phyloP scores from a whole-genome alignment of 2,797 vertebrate genomes.

The Notoglanidium macrostoma region DNA sequence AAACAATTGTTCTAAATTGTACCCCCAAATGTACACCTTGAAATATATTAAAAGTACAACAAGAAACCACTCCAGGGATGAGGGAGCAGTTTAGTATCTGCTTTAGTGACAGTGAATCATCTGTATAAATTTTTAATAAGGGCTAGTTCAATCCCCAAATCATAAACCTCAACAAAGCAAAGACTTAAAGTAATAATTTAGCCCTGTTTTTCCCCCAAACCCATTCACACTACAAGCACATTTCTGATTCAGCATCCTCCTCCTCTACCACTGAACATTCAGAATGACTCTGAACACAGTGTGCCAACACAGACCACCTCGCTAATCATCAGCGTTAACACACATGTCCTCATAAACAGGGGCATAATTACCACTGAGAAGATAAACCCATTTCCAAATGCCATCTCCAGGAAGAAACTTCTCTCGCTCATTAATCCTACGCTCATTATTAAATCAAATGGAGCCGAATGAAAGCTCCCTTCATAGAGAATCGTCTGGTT shows the following conservation, averaged over 20 bases:
- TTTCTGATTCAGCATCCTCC: constrained; percentile 50
- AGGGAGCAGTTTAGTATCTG: not conserved
- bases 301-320: not conserved
- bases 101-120: not conserved
- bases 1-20: not conserved
- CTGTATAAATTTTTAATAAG: not conserved
- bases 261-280: constrained; percentile 17
- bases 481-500: not conserved
- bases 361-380: constrained; percentile 22
- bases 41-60: not conserved
- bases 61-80: not conserved
- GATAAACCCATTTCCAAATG: constrained; percentile 24
- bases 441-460: constrained; percentile 18
- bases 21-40: not conserved
- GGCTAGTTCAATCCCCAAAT: not conserved
- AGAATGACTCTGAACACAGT: not conserved
- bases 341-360: not conserved
- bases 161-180: not conserved
- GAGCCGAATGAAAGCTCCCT: not conserved
- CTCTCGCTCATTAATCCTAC: not conserved
- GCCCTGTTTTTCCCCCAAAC: not conserved
- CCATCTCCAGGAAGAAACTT: not conserved
- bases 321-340: not conserved
- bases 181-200: not conserved
- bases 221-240: constrained; percentile 1